Percentiles rank a stretch among this genome's conserved stretches.
Conservation (phyloP, 1,140 invertebrate species). For the Psix sp. region DNA sequence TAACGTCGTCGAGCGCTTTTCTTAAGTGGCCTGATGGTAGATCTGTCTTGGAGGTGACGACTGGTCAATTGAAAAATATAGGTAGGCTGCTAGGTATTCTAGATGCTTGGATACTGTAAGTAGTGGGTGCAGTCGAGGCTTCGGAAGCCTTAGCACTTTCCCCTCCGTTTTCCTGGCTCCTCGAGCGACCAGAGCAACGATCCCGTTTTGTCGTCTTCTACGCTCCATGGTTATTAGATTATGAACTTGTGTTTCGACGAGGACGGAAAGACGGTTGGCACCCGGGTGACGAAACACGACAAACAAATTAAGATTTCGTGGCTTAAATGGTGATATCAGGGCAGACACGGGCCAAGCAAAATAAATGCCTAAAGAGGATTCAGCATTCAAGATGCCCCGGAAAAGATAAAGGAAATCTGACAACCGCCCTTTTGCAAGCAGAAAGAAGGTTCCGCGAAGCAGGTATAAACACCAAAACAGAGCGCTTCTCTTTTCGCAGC, state of each 20-base stretch:
- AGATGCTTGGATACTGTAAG: conserved; percentile 48
- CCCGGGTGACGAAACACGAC: conserved; percentile 33
- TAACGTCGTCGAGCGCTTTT: conserved; percentile 26
- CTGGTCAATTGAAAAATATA: conserved; percentile 65
- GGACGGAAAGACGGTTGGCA: conserved; percentile 8
- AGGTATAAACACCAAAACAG: conserved; percentile 71
- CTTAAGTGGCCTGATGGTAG: conserved; percentile 43
- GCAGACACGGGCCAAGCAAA: conserved; percentile 13
- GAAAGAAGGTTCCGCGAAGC: conserved; percentile 59
- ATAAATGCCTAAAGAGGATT: conserved; percentile 61
- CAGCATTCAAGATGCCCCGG: conserved; percentile 68
- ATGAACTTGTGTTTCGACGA: conserved; percentile 21
- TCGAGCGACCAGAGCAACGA: conserved; percentile 61
- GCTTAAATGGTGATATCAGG: conserved; percentile 31
- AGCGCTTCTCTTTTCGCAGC: conserved; percentile 55
- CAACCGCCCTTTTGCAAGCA: conserved; percentile 74
- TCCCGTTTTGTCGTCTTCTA: conserved; percentile 62
- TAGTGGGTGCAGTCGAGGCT: conserved; percentile 63
- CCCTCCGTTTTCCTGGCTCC: conserved; percentile 64
- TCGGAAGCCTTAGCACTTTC: conserved; percentile 70
- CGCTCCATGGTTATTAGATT: conserved; percentile 49
- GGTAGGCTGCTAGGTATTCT: conserved; percentile 58
- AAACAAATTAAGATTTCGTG: conserved; percentile 61
- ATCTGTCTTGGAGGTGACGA: conserved; percentile 64
- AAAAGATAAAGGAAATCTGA: conserved; percentile 77